phyloP scores from a whole-genome alignment of 2,888 invertebrate species.

The Pammene fasciana region DNA sequence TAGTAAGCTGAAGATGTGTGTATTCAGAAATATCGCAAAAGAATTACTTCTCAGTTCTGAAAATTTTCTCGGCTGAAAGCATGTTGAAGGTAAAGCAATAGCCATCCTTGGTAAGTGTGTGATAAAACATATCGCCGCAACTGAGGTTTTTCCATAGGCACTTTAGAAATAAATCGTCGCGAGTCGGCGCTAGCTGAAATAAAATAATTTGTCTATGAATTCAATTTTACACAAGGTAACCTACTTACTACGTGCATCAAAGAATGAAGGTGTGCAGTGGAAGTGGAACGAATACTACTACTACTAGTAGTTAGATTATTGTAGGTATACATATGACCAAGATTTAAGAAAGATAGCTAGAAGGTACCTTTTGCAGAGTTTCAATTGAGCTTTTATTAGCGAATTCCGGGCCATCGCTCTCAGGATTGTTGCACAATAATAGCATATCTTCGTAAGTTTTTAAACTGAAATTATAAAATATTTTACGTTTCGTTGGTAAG shows the following conservation, averaged over 20 bases:
- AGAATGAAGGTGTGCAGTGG: no score
- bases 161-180: slow-evolving; percentile 69
- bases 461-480: slow-evolving; percentile 47
- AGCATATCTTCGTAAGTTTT: slow-evolving; percentile 55
- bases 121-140: slow-evolving; percentile 81
- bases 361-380: slow-evolving; percentile 51
- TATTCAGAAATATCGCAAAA: neutral
- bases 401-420: slow-evolving; percentile 52
- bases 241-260: no score
- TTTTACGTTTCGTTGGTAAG: neutral
- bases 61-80: slow-evolving; percentile 79
- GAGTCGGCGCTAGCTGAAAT: slow-evolving; percentile 75
- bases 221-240: no score
- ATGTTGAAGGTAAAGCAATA: slow-evolving; percentile 86
- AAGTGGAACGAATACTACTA: no score
- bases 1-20: neutral
- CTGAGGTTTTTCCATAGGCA: slow-evolving; percentile 76
- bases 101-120: slow-evolving; percentile 85
- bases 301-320: no score
- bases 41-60: slow-evolving; percentile 76
- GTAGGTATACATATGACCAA: no score
- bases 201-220: neutral
- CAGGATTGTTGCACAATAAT: slow-evolving; percentile 53
- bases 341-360: no score
- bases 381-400: slow-evolving; percentile 50